These are phyloP conservation scores for Trichoplax adhaerens DNA, from an alignment of 37 sponge, comb jelly and placozoan genomes.

Conservation along the genomic window DNA sequence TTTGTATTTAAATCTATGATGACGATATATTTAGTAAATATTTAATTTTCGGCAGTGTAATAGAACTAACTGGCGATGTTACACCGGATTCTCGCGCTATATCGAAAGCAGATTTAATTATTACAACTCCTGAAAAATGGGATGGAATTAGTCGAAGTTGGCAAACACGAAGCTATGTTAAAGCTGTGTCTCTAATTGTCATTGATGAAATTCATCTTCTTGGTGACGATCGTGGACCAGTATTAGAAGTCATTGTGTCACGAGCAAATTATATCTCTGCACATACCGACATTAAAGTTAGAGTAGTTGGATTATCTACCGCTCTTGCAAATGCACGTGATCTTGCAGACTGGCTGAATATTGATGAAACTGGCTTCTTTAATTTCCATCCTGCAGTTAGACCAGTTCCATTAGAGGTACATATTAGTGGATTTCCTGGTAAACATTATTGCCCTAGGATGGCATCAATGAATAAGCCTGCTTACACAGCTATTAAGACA, in stretches of 20 bases:
- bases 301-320: conserved; percentile 86
- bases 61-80: conserved; percentile 94
- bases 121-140: conserved; percentile 99
- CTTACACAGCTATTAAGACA: conserved; percentile 71
- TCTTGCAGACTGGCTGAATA: conserved; percentile 86
- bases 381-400: conserved; percentile 97
- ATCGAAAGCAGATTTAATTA: conserved; percentile 75
- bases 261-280: conserved; percentile 94
- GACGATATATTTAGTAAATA: neutral
- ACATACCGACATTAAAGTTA: conserved; percentile 68
- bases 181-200: conserved; percentile 62
- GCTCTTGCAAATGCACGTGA: conserved; percentile 95
- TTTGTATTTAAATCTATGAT: neutral
- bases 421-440: conserved; percentile 85
- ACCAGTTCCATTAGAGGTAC: conserved; percentile 94
- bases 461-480: conserved; percentile 99
- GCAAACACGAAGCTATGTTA: conserved; percentile 81
- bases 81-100: conserved; percentile 84
- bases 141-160: conserved; percentile 92
- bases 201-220: conserved; percentile 98
- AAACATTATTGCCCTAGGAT: conserved; percentile 99
- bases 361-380: conserved; percentile 75
- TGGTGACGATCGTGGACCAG: conserved; percentile 93
- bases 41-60: conserved; percentile 23
- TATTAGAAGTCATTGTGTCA: conserved; percentile 94